Evolutionary conservation across 2,113 vertebrate genomes (phyloP).

Genomic region (Malurus alboscapulatus): DNA sequence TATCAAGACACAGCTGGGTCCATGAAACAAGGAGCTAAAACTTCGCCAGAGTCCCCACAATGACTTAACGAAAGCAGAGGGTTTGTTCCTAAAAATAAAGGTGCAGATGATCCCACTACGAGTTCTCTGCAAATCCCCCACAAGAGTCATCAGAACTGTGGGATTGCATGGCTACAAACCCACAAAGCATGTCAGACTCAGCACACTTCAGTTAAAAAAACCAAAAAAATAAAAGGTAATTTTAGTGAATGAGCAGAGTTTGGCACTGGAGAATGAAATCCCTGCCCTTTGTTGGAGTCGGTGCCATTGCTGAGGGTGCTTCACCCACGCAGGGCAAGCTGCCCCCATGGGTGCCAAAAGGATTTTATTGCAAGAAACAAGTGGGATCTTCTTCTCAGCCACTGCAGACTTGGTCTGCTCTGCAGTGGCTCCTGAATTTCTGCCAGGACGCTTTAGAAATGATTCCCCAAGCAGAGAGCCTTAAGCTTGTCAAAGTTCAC

Average conservation of each 20-base stretch:
- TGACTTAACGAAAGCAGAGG: neutral
- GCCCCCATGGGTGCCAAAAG: neutral
- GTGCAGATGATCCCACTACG: neutral
- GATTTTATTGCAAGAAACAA: neutral
- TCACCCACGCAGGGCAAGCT: neutral
- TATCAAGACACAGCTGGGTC: neutral
- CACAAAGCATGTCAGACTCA: neutral
- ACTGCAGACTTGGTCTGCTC: rapidly evolving
- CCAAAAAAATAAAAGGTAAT: no score
- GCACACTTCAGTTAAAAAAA: rapidly evolving
- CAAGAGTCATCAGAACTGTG: neutral
- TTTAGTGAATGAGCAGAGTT: neutral
- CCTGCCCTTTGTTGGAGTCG: neutral
- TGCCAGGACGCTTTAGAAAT: neutral
- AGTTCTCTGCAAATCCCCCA: neutral
- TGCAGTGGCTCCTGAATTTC: rapidly evolving
- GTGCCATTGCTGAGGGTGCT: neutral
- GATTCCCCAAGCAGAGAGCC: neutral
- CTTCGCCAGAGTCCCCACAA: neutral
- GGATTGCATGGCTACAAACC: rapidly evolving
- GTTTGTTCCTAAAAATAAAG: neutral
- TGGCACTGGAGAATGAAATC: neutral
- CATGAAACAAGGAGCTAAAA: neutral
- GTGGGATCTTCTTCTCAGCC: neutral
- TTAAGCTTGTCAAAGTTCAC: neutral